These are phyloP conservation scores for Nycteola revayana DNA, from an alignment of 2,888 invertebrate species.

Conservation along the genomic window DNA sequence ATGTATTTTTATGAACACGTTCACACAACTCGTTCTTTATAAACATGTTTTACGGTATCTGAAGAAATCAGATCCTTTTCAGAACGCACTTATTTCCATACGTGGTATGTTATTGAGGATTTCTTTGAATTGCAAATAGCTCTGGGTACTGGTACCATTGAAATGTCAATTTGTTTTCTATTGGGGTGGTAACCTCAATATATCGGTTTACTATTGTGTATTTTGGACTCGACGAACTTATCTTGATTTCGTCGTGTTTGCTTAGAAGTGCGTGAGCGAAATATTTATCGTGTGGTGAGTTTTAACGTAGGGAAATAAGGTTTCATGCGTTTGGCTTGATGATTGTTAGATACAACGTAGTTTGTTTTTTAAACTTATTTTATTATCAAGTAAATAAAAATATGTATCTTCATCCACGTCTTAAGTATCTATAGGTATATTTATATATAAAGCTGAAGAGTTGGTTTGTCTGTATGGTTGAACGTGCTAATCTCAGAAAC, in stretches of 20 bases:
- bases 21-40: slow-evolving; percentile 15
- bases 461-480: too few relatives aligned
- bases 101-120: slow-evolving; percentile 72
- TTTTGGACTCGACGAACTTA: slow-evolving; percentile 35
- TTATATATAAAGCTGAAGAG: too few relatives aligned
- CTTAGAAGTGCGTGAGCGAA: slow-evolving; percentile 22
- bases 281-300: slow-evolving; percentile 16
- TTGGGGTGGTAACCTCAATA: slow-evolving; percentile 61
- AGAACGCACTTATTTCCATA: slow-evolving; percentile 72
- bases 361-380: too few relatives aligned
- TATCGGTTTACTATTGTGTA: slow-evolving; percentile 57
- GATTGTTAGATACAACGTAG: too few relatives aligned
- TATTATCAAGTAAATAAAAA: too few relatives aligned
- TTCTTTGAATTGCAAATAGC: slow-evolving; percentile 79
- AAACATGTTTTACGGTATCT: slow-evolving; percentile 35
- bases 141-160: slow-evolving; percentile 62
- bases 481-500: too few relatives aligned
- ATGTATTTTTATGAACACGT: too few relatives aligned
- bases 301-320: neutral
- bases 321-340: too few relatives aligned
- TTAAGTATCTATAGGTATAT: too few relatives aligned
- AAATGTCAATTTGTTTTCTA: slow-evolving; percentile 81
- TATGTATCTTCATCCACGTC: too few relatives aligned
- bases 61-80: slow-evolving; percentile 71
- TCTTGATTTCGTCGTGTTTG: slow-evolving; percentile 24